A percentile compares a stretch with the other conserved stretches of the same genome.
phyloP scores from a whole-genome alignment of 2,113 vertebrate species.

The Pipra filicauda region DNA sequence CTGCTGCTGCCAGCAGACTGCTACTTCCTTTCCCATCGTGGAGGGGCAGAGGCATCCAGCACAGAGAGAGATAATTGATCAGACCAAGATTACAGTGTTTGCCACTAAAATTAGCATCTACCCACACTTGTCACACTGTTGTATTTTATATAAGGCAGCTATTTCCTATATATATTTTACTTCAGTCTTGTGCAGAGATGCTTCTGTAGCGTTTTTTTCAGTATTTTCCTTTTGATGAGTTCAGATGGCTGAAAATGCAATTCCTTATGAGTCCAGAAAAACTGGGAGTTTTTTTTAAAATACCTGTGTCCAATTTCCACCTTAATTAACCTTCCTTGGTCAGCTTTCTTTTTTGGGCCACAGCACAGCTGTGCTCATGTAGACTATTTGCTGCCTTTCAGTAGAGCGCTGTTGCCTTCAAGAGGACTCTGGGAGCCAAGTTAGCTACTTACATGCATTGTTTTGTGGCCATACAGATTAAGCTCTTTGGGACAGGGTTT shows the following conservation, averaged over 20 bases:
- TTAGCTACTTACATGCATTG: neutral
- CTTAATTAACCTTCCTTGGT: neutral
- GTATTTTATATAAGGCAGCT: neutral
- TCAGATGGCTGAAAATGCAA: neutral
- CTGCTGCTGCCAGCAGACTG: neutral
- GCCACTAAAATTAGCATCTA: neutral
- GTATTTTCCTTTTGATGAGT: neutral
- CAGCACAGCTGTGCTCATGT: neutral
- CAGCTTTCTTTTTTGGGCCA: neutral
- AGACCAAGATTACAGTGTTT: constrained; percentile 9
- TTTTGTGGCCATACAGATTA: neutral
- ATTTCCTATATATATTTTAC: neutral
- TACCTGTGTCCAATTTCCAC: neutral
- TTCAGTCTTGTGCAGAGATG: neutral
- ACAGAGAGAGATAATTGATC: neutral
- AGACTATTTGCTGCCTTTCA: neutral
- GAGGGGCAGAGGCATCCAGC: neutral
- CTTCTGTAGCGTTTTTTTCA: neutral
- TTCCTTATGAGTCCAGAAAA: neutral
- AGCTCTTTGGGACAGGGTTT: neutral
- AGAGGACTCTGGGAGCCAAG: neutral
- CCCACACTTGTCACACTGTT: neutral
- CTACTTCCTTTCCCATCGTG: neutral
- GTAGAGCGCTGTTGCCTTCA: neutral
- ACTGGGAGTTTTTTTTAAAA: neutral